Evolutionary conservation across 2,113 vertebrate genomes (phyloP).

Genomic region (Actinemys pallida): DNA sequence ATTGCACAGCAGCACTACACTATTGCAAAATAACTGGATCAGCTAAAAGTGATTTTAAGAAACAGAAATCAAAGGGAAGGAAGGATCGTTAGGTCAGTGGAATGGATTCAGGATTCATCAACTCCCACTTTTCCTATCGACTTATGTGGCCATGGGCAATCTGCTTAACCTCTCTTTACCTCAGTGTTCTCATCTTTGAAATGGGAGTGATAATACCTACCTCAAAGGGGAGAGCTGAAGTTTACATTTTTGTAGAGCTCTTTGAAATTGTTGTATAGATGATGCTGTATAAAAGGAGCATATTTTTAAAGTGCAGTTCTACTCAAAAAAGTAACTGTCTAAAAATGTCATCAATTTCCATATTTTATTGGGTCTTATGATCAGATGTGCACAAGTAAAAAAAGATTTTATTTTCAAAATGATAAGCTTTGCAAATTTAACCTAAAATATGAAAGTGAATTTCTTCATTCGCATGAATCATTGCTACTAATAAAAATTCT

Average conservation of each 20-base stretch:
- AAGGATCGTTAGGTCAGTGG: not conserved
- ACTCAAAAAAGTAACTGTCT: constrained; percentile 35
- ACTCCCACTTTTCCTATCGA: not conserved
- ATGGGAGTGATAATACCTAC: not conserved
- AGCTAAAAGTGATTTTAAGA: not conserved
- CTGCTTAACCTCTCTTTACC: constrained; percentile 30
- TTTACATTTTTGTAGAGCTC: not conserved
- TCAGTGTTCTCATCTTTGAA: constrained; percentile 11
- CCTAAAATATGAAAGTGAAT: not conserved
- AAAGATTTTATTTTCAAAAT: constrained; percentile 44
- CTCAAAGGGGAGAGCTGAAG: not conserved
- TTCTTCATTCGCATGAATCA: not conserved
- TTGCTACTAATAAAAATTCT: not conserved
- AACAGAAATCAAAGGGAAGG: not conserved
- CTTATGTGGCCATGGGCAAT: not conserved
- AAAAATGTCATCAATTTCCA: not conserved
- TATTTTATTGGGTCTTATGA: constrained; percentile 44
- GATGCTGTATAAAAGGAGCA: not conserved
- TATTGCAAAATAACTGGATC: not conserved
- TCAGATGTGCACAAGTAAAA: constrained; percentile 47
- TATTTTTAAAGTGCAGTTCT: constrained; percentile 41
- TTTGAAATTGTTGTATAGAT: not conserved
- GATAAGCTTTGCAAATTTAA: not conserved
- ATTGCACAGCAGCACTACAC: not conserved
- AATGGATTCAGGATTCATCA: not conserved